Percentiles rank a stretch among this genome's conserved stretches.
These are phyloP conservation scores for Phengaris arion DNA, from an alignment of 2,888 invertebrate species.

Conservation along the genomic window DNA sequence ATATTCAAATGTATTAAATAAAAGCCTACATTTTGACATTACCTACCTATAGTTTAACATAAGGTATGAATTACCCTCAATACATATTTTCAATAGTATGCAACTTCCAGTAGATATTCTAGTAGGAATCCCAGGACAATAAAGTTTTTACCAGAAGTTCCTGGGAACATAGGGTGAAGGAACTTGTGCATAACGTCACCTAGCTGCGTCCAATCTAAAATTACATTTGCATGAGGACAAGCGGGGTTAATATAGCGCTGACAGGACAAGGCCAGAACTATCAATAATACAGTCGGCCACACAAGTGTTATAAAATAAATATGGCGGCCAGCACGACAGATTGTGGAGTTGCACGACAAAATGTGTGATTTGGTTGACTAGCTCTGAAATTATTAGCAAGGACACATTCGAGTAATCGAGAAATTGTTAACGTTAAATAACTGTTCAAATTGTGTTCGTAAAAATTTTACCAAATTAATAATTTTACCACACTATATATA, in stretches of 20 bases:
- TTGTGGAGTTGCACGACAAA: background rate
- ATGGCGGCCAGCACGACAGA: background rate
- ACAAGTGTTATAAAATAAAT: slow-evolving; percentile 11
- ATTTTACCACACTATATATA: no score
- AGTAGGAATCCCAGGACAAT: background rate
- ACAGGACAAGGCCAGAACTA: slow-evolving; percentile 48
- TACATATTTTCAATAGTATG: background rate
- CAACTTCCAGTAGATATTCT: background rate
- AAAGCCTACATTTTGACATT: no score
- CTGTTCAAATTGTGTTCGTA: no score
- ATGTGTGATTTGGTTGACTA: background rate
- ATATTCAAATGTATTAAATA: no score
- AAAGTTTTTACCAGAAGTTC: background rate
- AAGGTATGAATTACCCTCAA: background rate
- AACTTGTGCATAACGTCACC: slow-evolving; percentile 42
- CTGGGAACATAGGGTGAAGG: slow-evolving; percentile 28
- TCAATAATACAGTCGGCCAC: slow-evolving; percentile 34
- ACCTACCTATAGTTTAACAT: no score
- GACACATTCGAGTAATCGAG: no score
- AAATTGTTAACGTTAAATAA: no score
- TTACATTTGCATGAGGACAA: slow-evolving; percentile 46
- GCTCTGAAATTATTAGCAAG: background rate
- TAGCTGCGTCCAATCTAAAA: slow-evolving; percentile 44
- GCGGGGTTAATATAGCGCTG: slow-evolving; percentile 54
- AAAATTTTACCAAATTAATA: no score